Base-by-base conservation (phyloP, 2,888 invertebrate species). In the Catonia carolina region DNA sequence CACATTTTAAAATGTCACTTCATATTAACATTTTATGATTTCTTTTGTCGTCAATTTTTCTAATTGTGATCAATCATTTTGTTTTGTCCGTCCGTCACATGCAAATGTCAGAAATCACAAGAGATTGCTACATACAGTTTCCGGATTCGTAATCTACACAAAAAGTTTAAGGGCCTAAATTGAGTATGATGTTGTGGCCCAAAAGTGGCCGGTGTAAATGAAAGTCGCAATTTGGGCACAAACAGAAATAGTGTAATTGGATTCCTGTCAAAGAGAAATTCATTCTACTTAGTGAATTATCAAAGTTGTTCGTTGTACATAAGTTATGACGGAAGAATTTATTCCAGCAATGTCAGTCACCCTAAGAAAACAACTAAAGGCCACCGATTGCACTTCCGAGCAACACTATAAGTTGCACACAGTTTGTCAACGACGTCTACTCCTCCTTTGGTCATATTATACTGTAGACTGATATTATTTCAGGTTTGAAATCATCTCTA, bases 391-490 rank as follows among this genome's bases (percentile, higher is more conserved):
- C 20, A 45, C 45, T 20, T 18, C 3, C 20, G 20, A 45, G 45
- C 45, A 45, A 45, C 45, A 45, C 45, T 45, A 10, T 45, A 45
- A 45, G 45, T 45, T 18, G 45, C 45, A 45, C 45, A 18, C 45
- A 45, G 17, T 45, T 45, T 45, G 17, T 45, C 20, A 45, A 45
- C 20, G 20, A 20, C 20, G 10, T 45, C 45, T 4, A 45, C 5
- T n/a, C 45, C 20, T 45, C 18, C 20, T 45, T 45, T 18, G 6
- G 41, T 41, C n/a, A n/a, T 10, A 14, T 45, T 45, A 17, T 3
- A 10, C 20, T 45, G 20, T 45, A 45, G 20, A 45, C 17, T 18
- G 20, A 6, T 45, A 45, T 45, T 15, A 45, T 45, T 45, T 45
- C 45, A 45, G 45, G 17, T 10, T 45, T 45, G 4, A 45, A 45